Base-by-base conservation (phyloP, 1,140 invertebrate genomes). In the Ectropis grisescens region DNA sequence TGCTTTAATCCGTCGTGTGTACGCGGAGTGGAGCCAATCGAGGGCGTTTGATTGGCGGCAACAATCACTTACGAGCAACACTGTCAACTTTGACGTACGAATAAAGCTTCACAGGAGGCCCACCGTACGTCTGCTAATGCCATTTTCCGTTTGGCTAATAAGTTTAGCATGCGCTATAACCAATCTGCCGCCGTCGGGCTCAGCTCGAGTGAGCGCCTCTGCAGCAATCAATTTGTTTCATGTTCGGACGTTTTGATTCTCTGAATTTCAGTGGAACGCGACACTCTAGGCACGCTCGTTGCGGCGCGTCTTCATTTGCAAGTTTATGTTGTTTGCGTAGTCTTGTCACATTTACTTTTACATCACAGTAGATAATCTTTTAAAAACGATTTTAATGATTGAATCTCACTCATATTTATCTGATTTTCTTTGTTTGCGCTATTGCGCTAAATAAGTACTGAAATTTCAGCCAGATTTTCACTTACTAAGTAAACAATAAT, bases 161-260 rank as follows among this genome's bases (percentile, higher is more conserved):
- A 76, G 72, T 72, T 81, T 78, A 78, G 69, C 69, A 70, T 69
- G 58, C 65, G 61, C 67, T 75, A 79, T 79, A 75, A 79, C 64
- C 76, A 78, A 78, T 81, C 69, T 68, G 61, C 64, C 16, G 8
- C 16, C 57, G 61, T 60, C 54, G 59, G 57, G 45, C 50, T 19
- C 16, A 8, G 45, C 50, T 19, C 16, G 16, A 19, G 3, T 3
- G 3, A 4, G 62, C 50, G 48, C 58, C 51, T 58, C 49, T 61
- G 58, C 60, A 60, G 44, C 72, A 78, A 80, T 80, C 72, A 80
- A 80, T 75, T 69, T 64, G 65, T 64, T 68, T 61, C 58, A 60
- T 61, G 54, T 75, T 61, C 58, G 60, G 55, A 60, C 60, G 60
- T 66, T 78, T 71, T 76, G 68, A 72, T 76, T 78, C 61, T 59